Base-by-base conservation (phyloP, 2,797 vertebrate genomes). In the Bucorvus abyssinicus region DNA sequence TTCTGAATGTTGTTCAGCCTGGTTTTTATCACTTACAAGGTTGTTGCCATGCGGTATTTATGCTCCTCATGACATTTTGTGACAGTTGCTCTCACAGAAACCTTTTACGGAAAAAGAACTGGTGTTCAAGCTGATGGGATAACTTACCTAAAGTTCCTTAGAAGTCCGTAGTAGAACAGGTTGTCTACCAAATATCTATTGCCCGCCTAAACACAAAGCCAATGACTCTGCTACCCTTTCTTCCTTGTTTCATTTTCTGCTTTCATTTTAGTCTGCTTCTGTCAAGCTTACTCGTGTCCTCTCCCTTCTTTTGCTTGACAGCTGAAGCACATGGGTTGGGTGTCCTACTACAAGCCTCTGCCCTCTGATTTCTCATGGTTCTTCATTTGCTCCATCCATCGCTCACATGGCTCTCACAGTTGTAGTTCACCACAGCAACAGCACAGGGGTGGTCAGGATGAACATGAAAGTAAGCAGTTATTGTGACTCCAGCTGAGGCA, bases 341-440 rank as follows among this genome's bases (percentile, higher is more conserved):
- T 56, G 18, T 16, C 47, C 22, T 55, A 22, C 30, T 63, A 24
- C 30, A 78, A 44, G 45, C 18, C 30, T 34, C 42, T 85, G 44
- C 50, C 29, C 49, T 67, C 64, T 56, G n/a, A 44, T 87, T 65
- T 91, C 44, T 71, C 40, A 4, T 38, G 36, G 32, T 55, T 79
- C 71, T 74, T 49, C 44, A 17, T 40, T 85, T 68, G 19, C 21
- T 78, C 42, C 22, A 27, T 61, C 38, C 34, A 17, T 89, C 3
- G 2, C 15, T 92, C 50, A 69, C 50, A 22, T 0, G 0, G 15
- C 22, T 78, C 32, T 85, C 65, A 19, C 1, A 1, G 42, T 3
- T 85, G 73, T 63, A 78, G 53, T 55, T 65, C 60, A 47, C 42
- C 30, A 64, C 64, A 90, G 49, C 47, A 73, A 56, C 44, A 87